Conservation (phyloP, 1,140 invertebrate species). For the Campodea augens region DNA sequence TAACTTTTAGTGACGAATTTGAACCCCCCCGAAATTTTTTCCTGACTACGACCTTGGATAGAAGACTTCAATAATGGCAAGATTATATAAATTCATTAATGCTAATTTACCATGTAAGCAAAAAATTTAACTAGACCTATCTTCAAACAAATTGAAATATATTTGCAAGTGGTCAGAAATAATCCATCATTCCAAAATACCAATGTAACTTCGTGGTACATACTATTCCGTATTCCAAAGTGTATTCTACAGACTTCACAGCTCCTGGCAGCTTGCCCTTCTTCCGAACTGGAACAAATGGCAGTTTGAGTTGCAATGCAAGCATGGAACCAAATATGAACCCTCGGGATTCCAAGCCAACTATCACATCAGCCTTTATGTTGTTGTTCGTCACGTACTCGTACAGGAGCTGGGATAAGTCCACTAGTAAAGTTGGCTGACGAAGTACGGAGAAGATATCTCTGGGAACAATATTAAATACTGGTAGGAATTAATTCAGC, state of each 20-base stretch:
- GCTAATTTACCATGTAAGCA: too few species aligned
- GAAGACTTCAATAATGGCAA: too few species aligned
- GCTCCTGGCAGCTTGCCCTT: constrained; percentile 87
- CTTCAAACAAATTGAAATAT: too few species aligned
- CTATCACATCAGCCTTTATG: constrained; percentile 52
- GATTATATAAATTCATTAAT: too few species aligned
- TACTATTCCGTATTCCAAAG: constrained; percentile 79
- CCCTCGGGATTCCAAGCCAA: constrained; percentile 80
- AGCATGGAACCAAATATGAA: constrained; percentile 79
- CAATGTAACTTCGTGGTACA: constrained; percentile 19
- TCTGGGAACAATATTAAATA: constrained; percentile 37
- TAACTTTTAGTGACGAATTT: too few species aligned
- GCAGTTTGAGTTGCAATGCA: constrained; percentile 54
- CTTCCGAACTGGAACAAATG: constrained; percentile 84
- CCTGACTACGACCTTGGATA: too few species aligned
- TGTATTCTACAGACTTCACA: constrained; percentile 42
- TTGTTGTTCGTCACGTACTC: constrained; percentile 36
- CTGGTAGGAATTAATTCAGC: too few species aligned
- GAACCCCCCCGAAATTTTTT: too few species aligned
- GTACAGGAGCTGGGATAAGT: constrained; percentile 50
- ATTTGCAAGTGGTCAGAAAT: too few species aligned
- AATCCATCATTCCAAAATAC: too few species aligned
- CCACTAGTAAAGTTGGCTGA: constrained; percentile 44
- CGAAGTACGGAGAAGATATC: constrained; percentile 79
- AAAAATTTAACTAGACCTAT: too few species aligned